Percentiles rank a stretch among this genome's conserved stretches.
Conservation (phyloP, 2,113 vertebrate species). For the Embiotoca jacksoni region DNA sequence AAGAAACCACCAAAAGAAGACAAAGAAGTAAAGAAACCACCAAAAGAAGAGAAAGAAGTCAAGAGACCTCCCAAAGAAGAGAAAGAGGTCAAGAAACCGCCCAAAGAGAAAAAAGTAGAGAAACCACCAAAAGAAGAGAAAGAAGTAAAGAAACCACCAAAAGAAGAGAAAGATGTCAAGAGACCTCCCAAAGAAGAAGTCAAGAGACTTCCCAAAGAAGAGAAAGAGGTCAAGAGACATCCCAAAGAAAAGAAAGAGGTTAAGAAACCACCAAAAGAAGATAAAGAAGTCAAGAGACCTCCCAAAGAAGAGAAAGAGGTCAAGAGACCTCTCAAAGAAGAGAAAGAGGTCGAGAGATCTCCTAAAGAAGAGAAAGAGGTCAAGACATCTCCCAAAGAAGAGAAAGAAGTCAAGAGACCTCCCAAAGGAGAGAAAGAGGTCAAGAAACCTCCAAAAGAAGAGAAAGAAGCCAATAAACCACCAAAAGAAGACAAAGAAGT, state of each 20-base stretch:
- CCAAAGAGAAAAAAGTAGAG: background rate
- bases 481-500: background rate
- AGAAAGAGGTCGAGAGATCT: background rate
- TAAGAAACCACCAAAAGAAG: background rate
- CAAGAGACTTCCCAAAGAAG: constrained; percentile 13
- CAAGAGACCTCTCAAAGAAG: background rate
- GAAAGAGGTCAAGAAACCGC: background rate
- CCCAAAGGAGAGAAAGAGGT: constrained; percentile 8
- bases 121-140: background rate
- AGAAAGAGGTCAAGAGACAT: constrained; percentile 10
- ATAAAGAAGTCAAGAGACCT: background rate
- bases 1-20: constrained; percentile 8
- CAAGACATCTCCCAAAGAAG: constrained; percentile 7
- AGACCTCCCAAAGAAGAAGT: too few relatives aligned
- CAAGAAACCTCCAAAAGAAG: background rate
- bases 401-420: background rate
- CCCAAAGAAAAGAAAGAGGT: constrained; percentile 10
- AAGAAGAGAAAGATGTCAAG: constrained; percentile 28
- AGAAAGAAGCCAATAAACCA: background rate
- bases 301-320: constrained; percentile 3
- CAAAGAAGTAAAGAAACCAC: background rate
- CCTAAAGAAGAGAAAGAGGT: constrained; percentile 11
- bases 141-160: constrained; percentile 21
- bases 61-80: background rate
- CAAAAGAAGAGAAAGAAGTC: background rate